phyloP scores from a whole-genome alignment of 2,797 vertebrate genomes.

The Mastacembelus armatus region DNA sequence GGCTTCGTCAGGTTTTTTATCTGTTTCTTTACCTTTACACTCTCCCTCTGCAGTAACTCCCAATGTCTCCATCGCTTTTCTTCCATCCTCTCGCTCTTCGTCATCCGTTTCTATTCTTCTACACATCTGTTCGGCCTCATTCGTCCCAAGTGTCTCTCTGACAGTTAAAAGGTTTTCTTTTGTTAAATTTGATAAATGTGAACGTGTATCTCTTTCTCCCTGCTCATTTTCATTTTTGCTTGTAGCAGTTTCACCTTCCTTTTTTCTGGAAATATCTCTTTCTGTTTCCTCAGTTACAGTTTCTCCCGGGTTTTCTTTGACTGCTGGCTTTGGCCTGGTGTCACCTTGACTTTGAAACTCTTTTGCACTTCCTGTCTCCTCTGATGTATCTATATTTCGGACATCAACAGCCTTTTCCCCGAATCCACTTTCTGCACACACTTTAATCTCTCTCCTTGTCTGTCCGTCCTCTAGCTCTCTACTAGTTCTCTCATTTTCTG shows the following conservation, averaged over 20 bases:
- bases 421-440: neutral
- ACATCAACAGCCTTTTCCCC: neutral
- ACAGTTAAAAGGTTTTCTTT: neutral
- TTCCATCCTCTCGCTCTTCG: neutral
- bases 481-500: neutral
- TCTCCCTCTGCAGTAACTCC: neutral
- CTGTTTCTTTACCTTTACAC: neutral
- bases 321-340: neutral
- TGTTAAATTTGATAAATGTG: neutral
- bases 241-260: neutral
- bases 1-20: slow-evolving; percentile 3
- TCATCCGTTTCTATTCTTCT: slow-evolving; percentile 14
- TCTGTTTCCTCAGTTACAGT: neutral
- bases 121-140: neutral
- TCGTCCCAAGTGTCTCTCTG: neutral
- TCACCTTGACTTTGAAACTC: neutral
- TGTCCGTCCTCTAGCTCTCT: slow-evolving; percentile 12
- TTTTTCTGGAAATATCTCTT: neutral
- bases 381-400: neutral
- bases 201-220: neutral
- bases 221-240: slow-evolving; percentile 2
- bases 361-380: neutral
- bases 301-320: neutral
- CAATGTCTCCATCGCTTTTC: neutral
- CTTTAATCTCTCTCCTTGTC: neutral